These are phyloP conservation scores for Crotophaga sulcirostris DNA, from an alignment of 2,113 vertebrate species.

Conservation along the genomic window DNA sequence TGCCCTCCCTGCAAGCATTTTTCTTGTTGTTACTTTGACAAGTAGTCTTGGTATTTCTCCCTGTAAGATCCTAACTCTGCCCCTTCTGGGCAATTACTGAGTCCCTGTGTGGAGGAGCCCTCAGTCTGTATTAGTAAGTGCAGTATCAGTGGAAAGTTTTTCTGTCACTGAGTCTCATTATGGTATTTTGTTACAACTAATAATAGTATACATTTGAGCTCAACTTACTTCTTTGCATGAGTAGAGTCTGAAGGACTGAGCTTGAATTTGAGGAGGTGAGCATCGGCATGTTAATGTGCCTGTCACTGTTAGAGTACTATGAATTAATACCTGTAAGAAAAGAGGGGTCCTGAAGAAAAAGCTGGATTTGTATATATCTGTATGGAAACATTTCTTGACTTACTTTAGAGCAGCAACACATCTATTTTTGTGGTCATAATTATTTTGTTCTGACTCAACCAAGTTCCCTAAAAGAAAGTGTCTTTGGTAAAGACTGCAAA, in stretches of 20 bases:
- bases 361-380: background rate
- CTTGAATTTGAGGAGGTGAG: background rate
- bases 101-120: background rate
- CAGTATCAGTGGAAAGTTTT: background rate
- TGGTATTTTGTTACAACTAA: background rate
- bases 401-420: background rate
- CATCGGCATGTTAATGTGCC: background rate
- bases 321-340: background rate
- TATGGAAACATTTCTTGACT: background rate
- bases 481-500: background rate
- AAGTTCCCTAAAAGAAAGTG: background rate
- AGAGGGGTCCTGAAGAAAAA: background rate
- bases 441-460: background rate
- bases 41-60: background rate
- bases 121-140: background rate
- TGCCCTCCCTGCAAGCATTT: background rate
- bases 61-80: background rate
- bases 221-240: rapidly evolving
- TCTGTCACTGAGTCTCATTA: background rate
- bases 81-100: background rate
- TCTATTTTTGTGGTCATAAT: background rate
- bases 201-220: background rate
- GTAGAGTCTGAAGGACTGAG: background rate
- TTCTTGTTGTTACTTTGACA: background rate
- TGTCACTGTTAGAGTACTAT: background rate